phyloP scores from a whole-genome alignment of 2,888 invertebrate species.

The Phorcus lineatus region DNA sequence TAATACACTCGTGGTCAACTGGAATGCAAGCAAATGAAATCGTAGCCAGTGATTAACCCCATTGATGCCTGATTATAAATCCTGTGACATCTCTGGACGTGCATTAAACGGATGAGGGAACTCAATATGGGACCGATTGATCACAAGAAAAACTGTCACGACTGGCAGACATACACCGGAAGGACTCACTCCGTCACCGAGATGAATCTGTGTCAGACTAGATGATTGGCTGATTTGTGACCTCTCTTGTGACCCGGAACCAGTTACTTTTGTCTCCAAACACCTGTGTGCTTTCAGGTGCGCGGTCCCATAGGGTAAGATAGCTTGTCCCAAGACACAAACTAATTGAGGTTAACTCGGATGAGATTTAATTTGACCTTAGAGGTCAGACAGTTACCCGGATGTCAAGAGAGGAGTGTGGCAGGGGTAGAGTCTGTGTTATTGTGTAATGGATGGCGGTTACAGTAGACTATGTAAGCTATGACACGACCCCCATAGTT shows the following conservation, averaged over 20 bases:
- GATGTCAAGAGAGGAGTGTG: background rate
- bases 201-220: background rate
- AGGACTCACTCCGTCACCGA: background rate
- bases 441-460: background rate
- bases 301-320: background rate
- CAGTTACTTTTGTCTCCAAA: background rate
- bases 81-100: background rate
- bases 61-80: background rate
- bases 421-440: background rate
- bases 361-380: background rate
- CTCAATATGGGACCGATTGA: background rate
- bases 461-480: background rate
- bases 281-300: constrained; percentile 1
- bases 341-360: constrained; percentile 21
- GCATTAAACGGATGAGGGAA: background rate
- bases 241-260: background rate
- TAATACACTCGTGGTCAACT: background rate
- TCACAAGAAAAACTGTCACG: background rate
- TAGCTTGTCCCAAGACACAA: constrained; percentile 3
- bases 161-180: constrained; percentile 2
- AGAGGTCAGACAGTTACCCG: background rate
- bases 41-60: background rate
- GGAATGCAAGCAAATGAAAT: background rate
- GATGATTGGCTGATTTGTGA: constrained; percentile 19
- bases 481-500: constrained; percentile 14